Evolutionary conservation across 2,888 invertebrate genomes (phyloP).

Genomic region (Cristatella mucedo): DNA sequence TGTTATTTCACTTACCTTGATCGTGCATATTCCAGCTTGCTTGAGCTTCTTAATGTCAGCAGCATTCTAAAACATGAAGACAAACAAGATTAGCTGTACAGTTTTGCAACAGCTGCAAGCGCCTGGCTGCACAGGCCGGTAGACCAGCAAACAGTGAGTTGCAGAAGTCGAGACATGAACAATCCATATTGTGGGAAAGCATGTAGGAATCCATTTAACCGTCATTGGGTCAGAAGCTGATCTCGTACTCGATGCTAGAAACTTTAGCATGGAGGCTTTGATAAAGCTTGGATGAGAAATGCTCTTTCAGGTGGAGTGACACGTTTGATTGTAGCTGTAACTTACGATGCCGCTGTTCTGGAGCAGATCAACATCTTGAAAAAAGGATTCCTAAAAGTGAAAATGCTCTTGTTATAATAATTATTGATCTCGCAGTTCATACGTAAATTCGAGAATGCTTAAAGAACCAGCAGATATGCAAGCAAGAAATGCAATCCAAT

Average conservation of each 20-base stretch:
- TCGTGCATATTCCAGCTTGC: constrained; percentile 58
- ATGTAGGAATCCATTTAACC: too few species aligned
- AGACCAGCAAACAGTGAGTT: too few species aligned
- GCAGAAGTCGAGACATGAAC: too few species aligned
- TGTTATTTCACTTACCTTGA: constrained; percentile 42
- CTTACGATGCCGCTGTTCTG: constrained; percentile 46
- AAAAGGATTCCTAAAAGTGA: constrained; percentile 51
- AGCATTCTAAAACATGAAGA: constrained; percentile 41
- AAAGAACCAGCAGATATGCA: too few species aligned
- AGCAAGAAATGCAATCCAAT: too few species aligned
- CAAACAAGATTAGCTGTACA: background rate
- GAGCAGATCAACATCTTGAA: constrained; percentile 56
- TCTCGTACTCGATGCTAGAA: background rate
- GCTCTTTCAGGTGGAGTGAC: background rate
- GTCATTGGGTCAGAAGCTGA: too few species aligned
- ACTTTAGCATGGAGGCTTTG: background rate
- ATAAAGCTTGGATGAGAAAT: background rate
- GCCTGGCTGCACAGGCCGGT: too few species aligned
- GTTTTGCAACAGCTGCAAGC: too few species aligned
- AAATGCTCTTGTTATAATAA: too few species aligned
- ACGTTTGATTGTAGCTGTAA: constrained; percentile 12
- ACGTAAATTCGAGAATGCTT: too few species aligned
- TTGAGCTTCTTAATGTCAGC: constrained; percentile 63
- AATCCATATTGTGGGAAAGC: too few species aligned
- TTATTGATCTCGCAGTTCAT: too few species aligned